Base-by-base conservation (phyloP, 2,888 invertebrate species). In the Tenthredo notha region DNA sequence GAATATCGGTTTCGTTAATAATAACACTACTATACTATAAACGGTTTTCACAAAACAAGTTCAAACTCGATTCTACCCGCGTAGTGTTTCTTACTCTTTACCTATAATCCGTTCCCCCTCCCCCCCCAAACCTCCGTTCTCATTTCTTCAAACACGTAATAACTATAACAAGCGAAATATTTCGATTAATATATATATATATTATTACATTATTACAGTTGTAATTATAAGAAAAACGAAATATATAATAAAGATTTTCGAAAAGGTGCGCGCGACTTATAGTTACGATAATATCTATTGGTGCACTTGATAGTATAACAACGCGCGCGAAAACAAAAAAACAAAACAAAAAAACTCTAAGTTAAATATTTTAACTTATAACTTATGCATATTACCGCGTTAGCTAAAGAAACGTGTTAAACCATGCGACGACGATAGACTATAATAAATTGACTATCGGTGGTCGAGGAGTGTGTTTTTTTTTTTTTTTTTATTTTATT, bases 401-500 rank as follows among this genome's bases (percentile, higher is more conserved):
- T 50, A 50, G 50, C 50, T 18, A n/a, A 29, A 75, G 78, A 75
- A 61, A 58, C 58, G 40, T 37, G 33, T 75, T 15, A 12, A 67
- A 33, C 21, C 40, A 74, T 74, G 74, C 74, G 74, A 74, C 74
- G 74, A 74, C 74, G 74, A 25, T 74, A 74, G 74, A 74, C 12
- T 74, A 12, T 6, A 43, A 21, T 40, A 74, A 74, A 74, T 43
- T 74, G 21, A 74, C 74, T 21, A 25, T 37, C 37, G 37, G 74
- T 74, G 21, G 43, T 25, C 40, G 43, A 67, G 74, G 25, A 54
- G 50, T 33, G 50, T 3, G 2, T 33, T 33, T 2, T 33, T 33
- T 33, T 33, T 33, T 33, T 33, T 33, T 33, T 33, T 33, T 33
- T 1, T 33, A 2, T 33, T 33, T 33, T 33, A 2, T 33, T 33